Evolutionary conservation across 2,888 invertebrate genomes (phyloP).

Genomic region (Neuroscelio doddi): DNA sequence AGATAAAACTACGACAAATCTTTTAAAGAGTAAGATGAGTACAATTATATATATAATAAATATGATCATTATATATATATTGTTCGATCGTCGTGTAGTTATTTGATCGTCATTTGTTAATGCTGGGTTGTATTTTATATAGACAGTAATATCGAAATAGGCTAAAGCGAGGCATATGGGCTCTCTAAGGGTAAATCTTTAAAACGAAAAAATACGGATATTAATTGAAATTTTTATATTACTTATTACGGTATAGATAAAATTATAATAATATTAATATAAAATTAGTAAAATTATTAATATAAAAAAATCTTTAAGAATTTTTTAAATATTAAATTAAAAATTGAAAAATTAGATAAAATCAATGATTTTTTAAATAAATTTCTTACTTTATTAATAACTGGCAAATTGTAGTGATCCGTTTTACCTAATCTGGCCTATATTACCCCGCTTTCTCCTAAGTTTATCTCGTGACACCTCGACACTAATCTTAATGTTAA

Average conservation of each 20-base stretch:
- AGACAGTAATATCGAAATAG: constrained; percentile 15
- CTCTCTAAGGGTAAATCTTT: not conserved
- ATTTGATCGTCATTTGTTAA: constrained; percentile 39
- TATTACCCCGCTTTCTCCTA: not conserved
- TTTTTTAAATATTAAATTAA: too few species aligned
- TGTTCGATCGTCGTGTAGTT: constrained; percentile 37
- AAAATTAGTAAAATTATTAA: too few species aligned
- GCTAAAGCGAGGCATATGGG: not conserved
- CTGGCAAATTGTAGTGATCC: too few species aligned
- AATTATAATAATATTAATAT: too few species aligned
- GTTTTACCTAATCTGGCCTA: too few species aligned
- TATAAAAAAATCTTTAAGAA: too few species aligned
- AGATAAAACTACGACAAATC: constrained; percentile 26
- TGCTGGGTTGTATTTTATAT: constrained; percentile 40
- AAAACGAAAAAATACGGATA: too few species aligned
- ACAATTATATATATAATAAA: constrained; percentile 26
- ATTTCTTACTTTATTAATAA: too few species aligned
- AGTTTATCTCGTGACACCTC: constrained; percentile 33
- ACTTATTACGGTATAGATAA: too few species aligned
- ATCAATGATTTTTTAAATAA: too few species aligned
- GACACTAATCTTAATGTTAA: constrained; percentile 43
- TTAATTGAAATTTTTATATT: too few species aligned
- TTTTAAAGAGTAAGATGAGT: constrained; percentile 21
- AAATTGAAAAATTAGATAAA: too few species aligned
- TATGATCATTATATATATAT: constrained; percentile 28